Conservation (phyloP, 23 tunicate species). For the Trididemnum nubilum region DNA sequence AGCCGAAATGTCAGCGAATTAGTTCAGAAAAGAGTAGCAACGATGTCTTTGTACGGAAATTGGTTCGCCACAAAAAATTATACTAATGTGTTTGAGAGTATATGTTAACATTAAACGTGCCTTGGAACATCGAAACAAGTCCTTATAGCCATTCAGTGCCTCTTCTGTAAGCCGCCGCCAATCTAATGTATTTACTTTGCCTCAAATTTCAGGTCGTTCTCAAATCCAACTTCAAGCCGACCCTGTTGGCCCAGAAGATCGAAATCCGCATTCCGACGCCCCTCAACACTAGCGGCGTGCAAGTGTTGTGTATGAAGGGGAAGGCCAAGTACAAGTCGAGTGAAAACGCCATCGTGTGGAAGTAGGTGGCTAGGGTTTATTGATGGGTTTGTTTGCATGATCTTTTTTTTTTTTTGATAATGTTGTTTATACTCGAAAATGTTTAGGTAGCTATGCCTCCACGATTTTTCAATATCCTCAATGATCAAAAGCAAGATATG, state of each 20-base stretch:
- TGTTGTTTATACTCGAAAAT: too few species aligned
- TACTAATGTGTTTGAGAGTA: too few species aligned
- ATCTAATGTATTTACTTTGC: too few species aligned
- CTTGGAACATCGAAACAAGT: too few species aligned
- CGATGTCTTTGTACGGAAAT: too few species aligned
- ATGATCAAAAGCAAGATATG: too few species aligned
- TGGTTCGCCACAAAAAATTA: too few species aligned
- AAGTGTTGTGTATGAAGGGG: slow-evolving; percentile 95
- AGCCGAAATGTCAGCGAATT: too few species aligned
- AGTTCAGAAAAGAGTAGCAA: too few species aligned
- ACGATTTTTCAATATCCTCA: not conserved
- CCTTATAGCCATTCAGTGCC: too few species aligned
- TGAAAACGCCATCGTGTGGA: slow-evolving; percentile 99
- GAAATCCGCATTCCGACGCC: slow-evolving; percentile 97
- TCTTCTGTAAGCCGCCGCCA: too few species aligned
- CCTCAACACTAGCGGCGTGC: slow-evolving; percentile 93
- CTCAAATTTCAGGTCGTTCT: slow-evolving; percentile 81
- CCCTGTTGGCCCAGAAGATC: slow-evolving; percentile 93
- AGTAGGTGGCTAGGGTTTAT: slow-evolving; percentile 86
- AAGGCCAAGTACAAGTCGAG: slow-evolving; percentile 96
- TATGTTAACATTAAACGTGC: too few species aligned
- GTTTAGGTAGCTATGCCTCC: not conserved
- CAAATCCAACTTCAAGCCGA: slow-evolving; percentile 93
- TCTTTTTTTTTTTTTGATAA: not conserved
- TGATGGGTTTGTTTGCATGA: not conserved